Base-by-base conservation (phyloP, 1,140 invertebrate species). In the Drosophila sproati region DNA sequence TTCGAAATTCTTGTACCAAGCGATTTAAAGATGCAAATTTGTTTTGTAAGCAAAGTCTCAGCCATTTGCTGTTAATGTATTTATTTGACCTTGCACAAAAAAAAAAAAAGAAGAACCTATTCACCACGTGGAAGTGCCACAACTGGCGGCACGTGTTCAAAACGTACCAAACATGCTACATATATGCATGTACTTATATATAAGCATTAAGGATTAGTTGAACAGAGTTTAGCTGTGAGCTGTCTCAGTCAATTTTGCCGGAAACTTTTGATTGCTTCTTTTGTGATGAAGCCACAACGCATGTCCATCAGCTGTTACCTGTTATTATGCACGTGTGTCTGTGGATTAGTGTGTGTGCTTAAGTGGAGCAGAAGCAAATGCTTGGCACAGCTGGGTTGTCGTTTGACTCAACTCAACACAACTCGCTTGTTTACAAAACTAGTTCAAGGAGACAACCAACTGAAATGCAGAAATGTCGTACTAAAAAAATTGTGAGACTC, bases 391-490 rank as follows among this genome's bases (percentile, higher is more conserved):
- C 85, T 77, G 61, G 78, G 78, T 80, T 75, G 77, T 37, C 66
- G 63, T 41, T 68, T 73, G 57, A 57, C 52, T 74, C 31, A 20
- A 20, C 20, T 20, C 20, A 20, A 20, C 20, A 0, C 20, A 20
- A 54, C 54, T 73, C 57, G 45, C 32, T 62, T 79, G 64, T 73
- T 73, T 63, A 66, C 59, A n/a, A 77, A 88, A 83, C 85, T 88
- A 80, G 85, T 89, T 88, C 83, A 88, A 88, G 83, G 83, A 88
- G 85, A 83, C 80, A 88, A 88, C 70, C 85, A 88, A 83, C 82
- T 59, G 67, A 39, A 67, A 31, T 69, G 69, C 80, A 77, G 64
- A 87, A 89, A 88, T 88, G 83, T 89, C 80, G 77, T 88, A 72
- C 73, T 60, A 57, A 52, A 60, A 20, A 62, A 79, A 78, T 60